These are phyloP conservation scores for Echinometra lucunter DNA, from an alignment of 53 echinoderm and acorn worm species.

Conservation along the genomic window DNA sequence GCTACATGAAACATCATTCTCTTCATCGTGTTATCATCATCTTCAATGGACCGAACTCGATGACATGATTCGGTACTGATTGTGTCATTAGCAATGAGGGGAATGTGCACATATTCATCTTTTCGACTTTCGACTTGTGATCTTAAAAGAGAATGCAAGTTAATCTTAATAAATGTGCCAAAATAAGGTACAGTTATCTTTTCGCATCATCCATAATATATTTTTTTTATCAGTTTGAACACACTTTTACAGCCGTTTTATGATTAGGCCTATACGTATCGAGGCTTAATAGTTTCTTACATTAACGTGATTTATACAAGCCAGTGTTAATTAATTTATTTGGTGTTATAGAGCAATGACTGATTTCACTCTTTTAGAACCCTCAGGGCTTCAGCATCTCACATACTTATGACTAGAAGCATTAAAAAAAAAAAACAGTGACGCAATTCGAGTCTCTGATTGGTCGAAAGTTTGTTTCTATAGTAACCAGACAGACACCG, in stretches of 20 bases:
- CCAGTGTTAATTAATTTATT: not conserved
- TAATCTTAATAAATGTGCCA: no score
- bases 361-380: not conserved
- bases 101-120: not conserved
- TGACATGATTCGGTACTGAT: not conserved
- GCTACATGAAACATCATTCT: not conserved
- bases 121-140: not conserved
- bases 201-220: no score
- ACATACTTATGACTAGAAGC: no score
- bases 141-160: not conserved
- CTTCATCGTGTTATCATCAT: not conserved
- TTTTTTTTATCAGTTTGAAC: no score
- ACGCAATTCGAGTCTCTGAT: not conserved
- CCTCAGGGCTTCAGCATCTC: not conserved
- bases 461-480: conserved; percentile 43
- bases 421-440: no score
- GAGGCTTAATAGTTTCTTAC: no score
- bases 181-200: no score
- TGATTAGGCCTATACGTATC: no score
- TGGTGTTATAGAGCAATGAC: no score
- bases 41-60: not conserved
- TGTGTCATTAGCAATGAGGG: not conserved
- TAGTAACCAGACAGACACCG: not conserved
- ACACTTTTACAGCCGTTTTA: no score
- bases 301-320: not conserved